Evolutionary conservation across 2,113 vertebrate species (phyloP).

Genomic region (Bos indicus): DNA sequence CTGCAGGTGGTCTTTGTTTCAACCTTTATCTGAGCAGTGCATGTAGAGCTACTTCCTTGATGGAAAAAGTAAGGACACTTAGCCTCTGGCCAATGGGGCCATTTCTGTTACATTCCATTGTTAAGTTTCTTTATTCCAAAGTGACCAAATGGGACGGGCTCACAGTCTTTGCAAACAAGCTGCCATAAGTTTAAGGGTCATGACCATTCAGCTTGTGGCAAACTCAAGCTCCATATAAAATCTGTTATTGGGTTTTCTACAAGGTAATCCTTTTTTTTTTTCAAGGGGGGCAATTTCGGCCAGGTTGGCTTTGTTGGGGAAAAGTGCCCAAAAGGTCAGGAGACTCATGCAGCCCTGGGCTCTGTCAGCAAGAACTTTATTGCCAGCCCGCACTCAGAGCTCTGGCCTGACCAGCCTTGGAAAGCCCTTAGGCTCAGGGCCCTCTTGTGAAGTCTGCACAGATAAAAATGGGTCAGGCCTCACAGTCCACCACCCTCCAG

Average conservation of each 20-base stretch:
- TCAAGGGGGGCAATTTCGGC: background rate
- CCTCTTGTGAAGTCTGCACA: background rate
- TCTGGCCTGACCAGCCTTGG: background rate
- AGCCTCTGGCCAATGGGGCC: background rate
- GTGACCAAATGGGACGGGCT: background rate
- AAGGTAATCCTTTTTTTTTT: background rate
- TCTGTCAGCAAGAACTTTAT: background rate
- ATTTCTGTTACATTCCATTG: background rate
- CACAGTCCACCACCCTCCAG: background rate
- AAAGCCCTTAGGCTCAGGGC: background rate
- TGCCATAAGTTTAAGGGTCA: background rate
- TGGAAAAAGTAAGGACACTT: background rate
- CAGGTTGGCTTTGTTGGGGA: background rate
- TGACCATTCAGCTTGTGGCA: too few relatives aligned
- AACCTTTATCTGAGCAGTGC: background rate
- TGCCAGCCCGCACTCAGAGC: background rate
- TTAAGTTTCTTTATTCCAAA: background rate
- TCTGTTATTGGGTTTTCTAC: background rate
- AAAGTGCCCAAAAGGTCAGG: background rate
- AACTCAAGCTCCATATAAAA: background rate
- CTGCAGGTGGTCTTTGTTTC: accelerated
- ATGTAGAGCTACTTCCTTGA: background rate
- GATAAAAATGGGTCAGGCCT: background rate
- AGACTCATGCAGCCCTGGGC: background rate
- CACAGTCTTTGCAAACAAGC: background rate